Evolutionary conservation across 1,140 invertebrate genomes (phyloP).

Genomic region (Proctacanthus coquilletti): DNA sequence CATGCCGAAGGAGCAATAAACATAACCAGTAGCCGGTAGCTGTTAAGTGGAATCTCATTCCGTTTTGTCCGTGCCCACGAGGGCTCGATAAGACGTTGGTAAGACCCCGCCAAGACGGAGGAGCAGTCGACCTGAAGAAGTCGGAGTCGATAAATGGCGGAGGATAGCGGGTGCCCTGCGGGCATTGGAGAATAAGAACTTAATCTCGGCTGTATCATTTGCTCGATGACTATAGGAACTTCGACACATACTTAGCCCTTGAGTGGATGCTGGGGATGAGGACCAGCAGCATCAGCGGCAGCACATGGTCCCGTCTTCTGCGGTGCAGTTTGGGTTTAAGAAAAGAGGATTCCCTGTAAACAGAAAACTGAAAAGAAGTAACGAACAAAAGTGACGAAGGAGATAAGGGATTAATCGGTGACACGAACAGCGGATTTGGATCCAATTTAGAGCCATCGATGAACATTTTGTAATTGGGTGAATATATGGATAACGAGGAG

Average conservation of each 20-base stretch:
- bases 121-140: neutral
- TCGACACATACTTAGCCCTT: too few species aligned
- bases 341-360: neutral
- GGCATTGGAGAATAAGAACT: neutral
- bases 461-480: neutral
- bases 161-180: neutral
- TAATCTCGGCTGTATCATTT: neutral
- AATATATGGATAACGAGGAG: neutral
- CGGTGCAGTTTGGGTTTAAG: too few species aligned
- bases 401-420: neutral
- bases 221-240: neutral
- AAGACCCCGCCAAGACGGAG: neutral
- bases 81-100: neutral
- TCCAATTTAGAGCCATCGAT: neutral
- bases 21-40: neutral
- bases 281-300: neutral
- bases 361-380: neutral
- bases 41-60: constrained; percentile 1
- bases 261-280: neutral
- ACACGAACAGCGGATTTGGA: neutral
- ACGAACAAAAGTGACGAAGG: neutral
- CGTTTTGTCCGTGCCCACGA: neutral
- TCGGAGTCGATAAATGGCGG: neutral
- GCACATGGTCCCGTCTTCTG: neutral
- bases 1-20: neutral